A percentile compares a stretch with the other conserved stretches of the same genome.
Evolutionary conservation across 2,113 vertebrate genomes (phyloP).

Genomic region (Arothron firmamentum): DNA sequence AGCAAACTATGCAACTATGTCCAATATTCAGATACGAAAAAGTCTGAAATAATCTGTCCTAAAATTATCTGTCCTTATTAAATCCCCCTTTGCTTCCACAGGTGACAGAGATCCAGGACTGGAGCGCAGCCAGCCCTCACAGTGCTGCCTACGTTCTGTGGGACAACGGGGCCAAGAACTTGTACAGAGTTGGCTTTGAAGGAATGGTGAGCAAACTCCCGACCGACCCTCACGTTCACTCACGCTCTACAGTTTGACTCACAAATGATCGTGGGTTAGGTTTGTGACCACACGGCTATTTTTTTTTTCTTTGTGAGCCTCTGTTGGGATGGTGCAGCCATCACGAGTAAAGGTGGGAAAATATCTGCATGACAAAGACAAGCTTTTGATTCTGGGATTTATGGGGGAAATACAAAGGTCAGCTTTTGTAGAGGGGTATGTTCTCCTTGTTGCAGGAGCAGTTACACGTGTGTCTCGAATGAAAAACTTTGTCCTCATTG

Average conservation of each 20-base stretch:
- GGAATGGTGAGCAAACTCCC: conserved; percentile 90
- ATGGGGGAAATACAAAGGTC: conserved; percentile 59
- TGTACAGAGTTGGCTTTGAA: conserved; percentile 98
- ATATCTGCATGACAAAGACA: conserved; percentile 76
- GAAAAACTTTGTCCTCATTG: conserved; percentile 54
- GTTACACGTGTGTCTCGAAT: conserved; percentile 47
- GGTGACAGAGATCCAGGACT: conserved; percentile 99
- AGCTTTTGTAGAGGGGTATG: conserved; percentile 36
- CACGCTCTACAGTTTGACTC: conserved; percentile 8
- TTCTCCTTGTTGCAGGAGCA: conserved; percentile 26
- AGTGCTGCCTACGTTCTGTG: conserved; percentile 97
- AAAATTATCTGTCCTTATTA: not conserved
- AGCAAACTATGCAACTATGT: no score
- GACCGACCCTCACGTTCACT: conserved; percentile 20
- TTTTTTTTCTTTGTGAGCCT: conserved; percentile 53
- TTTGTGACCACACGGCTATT: conserved; percentile 42
- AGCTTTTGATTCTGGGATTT: conserved; percentile 66
- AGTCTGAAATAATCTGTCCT: no score
- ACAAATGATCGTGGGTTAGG: conserved; percentile 62
- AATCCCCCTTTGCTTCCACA: conserved; percentile 47
- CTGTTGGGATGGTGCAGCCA: conserved; percentile 70
- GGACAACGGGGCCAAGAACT: conserved; percentile 99
- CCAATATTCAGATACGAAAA: no score
- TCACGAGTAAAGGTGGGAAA: conserved; percentile 63
- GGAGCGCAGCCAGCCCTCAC: conserved; percentile 97